A percentile compares a stretch with the other conserved stretches of the same genome.
Evolutionary conservation across 2,797 vertebrate species (phyloP).

Genomic region (Typhlichthys subterraneus): DNA sequence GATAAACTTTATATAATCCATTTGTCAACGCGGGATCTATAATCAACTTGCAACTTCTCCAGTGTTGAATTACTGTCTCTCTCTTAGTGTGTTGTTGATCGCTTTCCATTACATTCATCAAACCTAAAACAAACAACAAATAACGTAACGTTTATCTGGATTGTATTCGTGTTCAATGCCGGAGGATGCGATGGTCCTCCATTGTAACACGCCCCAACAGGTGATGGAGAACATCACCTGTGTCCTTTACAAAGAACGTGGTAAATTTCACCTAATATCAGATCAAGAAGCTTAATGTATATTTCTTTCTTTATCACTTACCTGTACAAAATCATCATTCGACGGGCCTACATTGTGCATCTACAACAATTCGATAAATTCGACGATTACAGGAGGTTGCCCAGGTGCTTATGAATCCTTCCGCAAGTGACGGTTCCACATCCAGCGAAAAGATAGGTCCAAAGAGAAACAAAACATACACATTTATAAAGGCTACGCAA

Average conservation of each 20-base stretch:
- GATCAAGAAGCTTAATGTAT: no score
- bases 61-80: conserved; percentile 85
- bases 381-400: conserved; percentile 34
- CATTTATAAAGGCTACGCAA: no score
- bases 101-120: conserved; percentile 97
- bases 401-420: conserved; percentile 60
- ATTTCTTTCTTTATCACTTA: conserved; percentile 11
- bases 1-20: conserved; percentile 91
- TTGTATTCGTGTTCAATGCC: neutral
- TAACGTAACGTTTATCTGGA: neutral
- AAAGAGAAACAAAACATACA: conserved; percentile 43
- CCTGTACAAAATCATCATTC: conserved; percentile 49
- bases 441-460: conserved; percentile 41
- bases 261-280: neutral
- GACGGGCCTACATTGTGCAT: conserved; percentile 60
- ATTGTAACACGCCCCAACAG: conserved; percentile 70
- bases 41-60: conserved; percentile 95
- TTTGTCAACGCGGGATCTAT: conserved; percentile 90
- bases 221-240: conserved; percentile 75
- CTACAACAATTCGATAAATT: conserved; percentile 24
- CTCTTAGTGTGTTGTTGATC: conserved; percentile 77
- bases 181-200: conserved; percentile 6
- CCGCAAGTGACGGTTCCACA: conserved; percentile 59
- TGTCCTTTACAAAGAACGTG: conserved; percentile 1
- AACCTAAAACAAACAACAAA: conserved; percentile 71